Percentiles rank a stretch among this genome's conserved stretches.
These are phyloP conservation scores for Sebastolobus alascanus DNA, from an alignment of 2,797 vertebrate genomes.

Conservation along the genomic window DNA sequence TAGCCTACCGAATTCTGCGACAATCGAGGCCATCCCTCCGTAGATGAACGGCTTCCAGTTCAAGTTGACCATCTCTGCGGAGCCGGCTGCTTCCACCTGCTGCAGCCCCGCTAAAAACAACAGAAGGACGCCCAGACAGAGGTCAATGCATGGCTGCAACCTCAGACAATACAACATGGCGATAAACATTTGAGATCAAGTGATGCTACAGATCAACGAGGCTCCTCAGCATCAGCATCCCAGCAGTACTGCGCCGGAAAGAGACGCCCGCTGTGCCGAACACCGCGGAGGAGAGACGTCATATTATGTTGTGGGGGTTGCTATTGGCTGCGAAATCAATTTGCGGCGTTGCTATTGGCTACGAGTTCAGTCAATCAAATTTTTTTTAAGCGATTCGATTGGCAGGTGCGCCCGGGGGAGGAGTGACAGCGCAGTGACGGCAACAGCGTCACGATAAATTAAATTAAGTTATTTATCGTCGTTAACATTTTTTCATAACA, in stretches of 20 bases:
- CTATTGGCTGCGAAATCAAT: neutral
- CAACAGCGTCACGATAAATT: conserved; percentile 46
- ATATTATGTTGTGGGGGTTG: neutral
- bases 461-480: conserved; percentile 26
- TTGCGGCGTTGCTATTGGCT: neutral
- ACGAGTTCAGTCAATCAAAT: conserved; percentile 57
- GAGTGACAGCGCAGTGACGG: conserved; percentile 38
- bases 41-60: conserved; percentile 99
- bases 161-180: conserved; percentile 78
- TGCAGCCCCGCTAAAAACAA: conserved; percentile 86
- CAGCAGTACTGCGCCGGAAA: conserved; percentile 81
- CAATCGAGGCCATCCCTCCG: conserved; percentile 95
- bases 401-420: conserved; percentile 30
- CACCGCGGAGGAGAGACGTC: conserved; percentile 33
- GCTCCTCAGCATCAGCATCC: conserved; percentile 80
- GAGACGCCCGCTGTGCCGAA: conserved; percentile 61
- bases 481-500: neutral
- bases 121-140: conserved; percentile 76
- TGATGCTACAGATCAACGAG: conserved; percentile 51
- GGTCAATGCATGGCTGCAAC: conserved; percentile 79
- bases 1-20: conserved; percentile 93
- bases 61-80: conserved; percentile 90
- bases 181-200: conserved; percentile 52
- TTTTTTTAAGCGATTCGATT: conserved; percentile 35
- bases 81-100: conserved; percentile 84